These are phyloP conservation scores for Nymphicus hollandicus DNA, from an alignment of 2,113 vertebrate species.

Conservation along the genomic window DNA sequence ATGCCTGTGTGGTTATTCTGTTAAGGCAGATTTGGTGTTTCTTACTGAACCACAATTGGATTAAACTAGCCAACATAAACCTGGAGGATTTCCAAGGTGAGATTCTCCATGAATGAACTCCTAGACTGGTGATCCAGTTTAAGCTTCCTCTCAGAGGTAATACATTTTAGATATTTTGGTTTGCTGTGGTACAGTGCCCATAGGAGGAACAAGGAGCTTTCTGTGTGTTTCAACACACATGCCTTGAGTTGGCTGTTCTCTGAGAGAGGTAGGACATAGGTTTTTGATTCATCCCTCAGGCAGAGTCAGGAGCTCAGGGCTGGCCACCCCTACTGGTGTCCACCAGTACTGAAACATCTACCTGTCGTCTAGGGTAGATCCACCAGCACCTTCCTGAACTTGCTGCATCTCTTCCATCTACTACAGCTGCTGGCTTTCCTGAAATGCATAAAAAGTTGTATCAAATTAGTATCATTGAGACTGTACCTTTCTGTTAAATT, in stretches of 20 bases:
- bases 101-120: background rate
- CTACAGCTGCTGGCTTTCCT: background rate
- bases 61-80: background rate
- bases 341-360: background rate
- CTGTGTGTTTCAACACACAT: background rate
- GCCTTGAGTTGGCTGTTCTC: background rate
- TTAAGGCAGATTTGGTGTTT: background rate
- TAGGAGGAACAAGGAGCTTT: background rate
- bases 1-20: background rate
- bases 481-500: background rate
- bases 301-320: background rate
- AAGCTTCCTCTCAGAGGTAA: background rate
- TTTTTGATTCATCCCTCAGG: background rate
- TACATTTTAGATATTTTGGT: background rate
- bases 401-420: background rate
- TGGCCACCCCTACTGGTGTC: background rate
- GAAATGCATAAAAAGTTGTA: background rate
- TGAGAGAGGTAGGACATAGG: accelerated
- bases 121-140: background rate
- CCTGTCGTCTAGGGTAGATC: background rate
- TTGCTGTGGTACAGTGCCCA: background rate
- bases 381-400: background rate
- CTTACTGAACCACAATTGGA: background rate
- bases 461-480: background rate
- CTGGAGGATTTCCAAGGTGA: background rate